These are phyloP conservation scores for Drosophila lacteicornis DNA, from an alignment of 1,140 invertebrate genomes.

Conservation along the genomic window DNA sequence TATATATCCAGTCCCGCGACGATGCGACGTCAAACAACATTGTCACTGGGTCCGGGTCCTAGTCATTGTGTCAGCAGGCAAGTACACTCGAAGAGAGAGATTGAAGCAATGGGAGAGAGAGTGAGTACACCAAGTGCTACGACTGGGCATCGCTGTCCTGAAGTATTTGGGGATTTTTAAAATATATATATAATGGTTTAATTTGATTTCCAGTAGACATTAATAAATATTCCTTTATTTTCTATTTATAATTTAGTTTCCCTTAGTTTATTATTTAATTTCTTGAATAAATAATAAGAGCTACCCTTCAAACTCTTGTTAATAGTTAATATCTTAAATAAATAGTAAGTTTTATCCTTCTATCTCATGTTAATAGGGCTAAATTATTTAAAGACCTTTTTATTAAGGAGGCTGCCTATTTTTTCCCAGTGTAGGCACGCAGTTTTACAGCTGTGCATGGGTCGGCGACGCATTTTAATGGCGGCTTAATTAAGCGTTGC, in stretches of 20 bases:
- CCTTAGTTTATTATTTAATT: not conserved
- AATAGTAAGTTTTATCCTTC: too few relatives aligned
- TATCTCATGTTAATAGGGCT: too few relatives aligned
- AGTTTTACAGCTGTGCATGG: conserved; percentile 24
- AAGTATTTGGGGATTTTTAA: too few relatives aligned
- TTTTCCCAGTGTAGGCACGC: not conserved
- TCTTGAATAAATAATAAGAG: not conserved
- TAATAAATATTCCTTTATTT: not conserved
- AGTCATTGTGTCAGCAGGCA: too few relatives aligned
- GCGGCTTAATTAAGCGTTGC: conserved; percentile 75
- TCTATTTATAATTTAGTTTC: not conserved
- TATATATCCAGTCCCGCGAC: not conserved
- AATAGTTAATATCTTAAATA: not conserved
- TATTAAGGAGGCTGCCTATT: too few relatives aligned
- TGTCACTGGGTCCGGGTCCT: conserved; percentile 6
- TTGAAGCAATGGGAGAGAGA: too few relatives aligned
- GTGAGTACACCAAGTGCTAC: too few relatives aligned
- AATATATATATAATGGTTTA: too few relatives aligned
- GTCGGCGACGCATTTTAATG: conserved; percentile 58
- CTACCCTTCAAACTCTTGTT: too few relatives aligned
- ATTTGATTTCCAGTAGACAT: too few relatives aligned
- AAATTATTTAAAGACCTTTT: too few relatives aligned
- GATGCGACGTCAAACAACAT: conserved; percentile 15
- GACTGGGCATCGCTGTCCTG: too few relatives aligned
- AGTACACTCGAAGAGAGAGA: not conserved